Conservation (phyloP, 1,140 invertebrate genomes). For the Drosophila chauvacae region DNA sequence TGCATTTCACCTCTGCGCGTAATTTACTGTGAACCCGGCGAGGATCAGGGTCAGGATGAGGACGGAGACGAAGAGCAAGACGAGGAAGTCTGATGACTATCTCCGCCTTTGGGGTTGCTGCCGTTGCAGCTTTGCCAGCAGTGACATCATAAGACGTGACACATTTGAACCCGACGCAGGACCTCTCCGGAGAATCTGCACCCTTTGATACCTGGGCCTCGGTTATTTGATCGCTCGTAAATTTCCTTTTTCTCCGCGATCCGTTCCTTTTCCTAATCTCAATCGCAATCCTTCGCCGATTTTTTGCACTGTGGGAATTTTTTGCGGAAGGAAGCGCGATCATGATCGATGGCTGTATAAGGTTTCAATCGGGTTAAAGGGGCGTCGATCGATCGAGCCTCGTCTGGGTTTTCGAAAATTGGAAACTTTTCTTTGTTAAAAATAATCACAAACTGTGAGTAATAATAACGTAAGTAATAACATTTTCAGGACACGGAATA, state of each 20-base stretch:
- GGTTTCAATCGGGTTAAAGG: conserved; percentile 67
- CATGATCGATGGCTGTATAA: conserved; percentile 77
- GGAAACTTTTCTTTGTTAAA: conserved; percentile 45
- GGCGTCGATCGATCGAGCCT: conserved; percentile 28
- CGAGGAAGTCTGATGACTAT: conserved; percentile 56
- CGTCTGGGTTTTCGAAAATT: not conserved
- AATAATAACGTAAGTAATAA: not conserved
- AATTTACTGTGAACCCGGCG: conserved; percentile 82
- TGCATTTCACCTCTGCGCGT: conserved; percentile 79
- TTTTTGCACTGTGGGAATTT: conserved; percentile 79
- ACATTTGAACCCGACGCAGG: conserved; percentile 69
- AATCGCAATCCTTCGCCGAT: conserved; percentile 67
- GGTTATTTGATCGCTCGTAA: conserved; percentile 80
- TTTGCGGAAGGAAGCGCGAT: conserved; percentile 70
- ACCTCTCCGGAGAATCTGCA: conserved; percentile 67
- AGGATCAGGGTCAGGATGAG: conserved; percentile 35
- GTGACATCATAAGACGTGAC: conserved; percentile 82
- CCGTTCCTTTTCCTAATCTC: conserved; percentile 43
- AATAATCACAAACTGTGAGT: conserved; percentile 10
- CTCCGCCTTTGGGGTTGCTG: conserved; percentile 50
- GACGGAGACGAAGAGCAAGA: conserved; percentile 9
- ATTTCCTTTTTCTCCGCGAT: conserved; percentile 49
- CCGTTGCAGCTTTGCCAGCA: conserved; percentile 48
- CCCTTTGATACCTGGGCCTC: conserved; percentile 77
- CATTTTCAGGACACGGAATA: not conserved